phyloP scores from a whole-genome alignment of 2,797 vertebrate species.

The Cryptoprocta ferox region DNA sequence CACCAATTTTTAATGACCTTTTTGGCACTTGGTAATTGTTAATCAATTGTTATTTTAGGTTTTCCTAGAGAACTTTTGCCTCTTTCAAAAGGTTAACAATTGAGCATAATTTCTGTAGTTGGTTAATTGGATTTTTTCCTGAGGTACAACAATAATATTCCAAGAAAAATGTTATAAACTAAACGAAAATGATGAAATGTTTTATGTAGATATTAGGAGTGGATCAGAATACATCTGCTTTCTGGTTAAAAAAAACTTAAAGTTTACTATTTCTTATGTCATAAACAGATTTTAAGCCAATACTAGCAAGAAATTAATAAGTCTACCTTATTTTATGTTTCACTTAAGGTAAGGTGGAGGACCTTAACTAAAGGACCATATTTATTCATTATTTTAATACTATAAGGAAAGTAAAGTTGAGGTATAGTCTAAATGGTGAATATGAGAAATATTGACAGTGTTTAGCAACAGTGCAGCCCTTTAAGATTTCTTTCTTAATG shows the following conservation, averaged over 20 bases:
- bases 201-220: constrained; percentile 64
- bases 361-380: constrained; percentile 70
- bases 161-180: constrained; percentile 75
- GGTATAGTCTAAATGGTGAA: constrained; percentile 36
- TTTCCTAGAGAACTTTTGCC: constrained; percentile 81
- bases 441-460: background rate
- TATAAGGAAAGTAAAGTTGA: constrained; percentile 56
- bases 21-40: constrained; percentile 79
- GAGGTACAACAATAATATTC: constrained; percentile 70
- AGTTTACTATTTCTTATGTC: constrained; percentile 78
- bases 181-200: constrained; percentile 72
- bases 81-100: constrained; percentile 80
- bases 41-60: constrained; percentile 80
- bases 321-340: constrained; percentile 78
- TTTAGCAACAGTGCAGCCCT: constrained; percentile 44
- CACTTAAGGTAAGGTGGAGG: constrained; percentile 61
- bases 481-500: constrained; percentile 57
- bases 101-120: constrained; percentile 80
- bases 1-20: constrained; percentile 83
- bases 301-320: constrained; percentile 74
- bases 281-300: constrained; percentile 81
- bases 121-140: constrained; percentile 79
- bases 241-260: constrained; percentile 75
- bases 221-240: constrained; percentile 71
- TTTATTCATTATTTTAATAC: constrained; percentile 79